Evolutionary conservation across 2,113 vertebrate species (phyloP).

Genomic region (Chrysemys picta): DNA sequence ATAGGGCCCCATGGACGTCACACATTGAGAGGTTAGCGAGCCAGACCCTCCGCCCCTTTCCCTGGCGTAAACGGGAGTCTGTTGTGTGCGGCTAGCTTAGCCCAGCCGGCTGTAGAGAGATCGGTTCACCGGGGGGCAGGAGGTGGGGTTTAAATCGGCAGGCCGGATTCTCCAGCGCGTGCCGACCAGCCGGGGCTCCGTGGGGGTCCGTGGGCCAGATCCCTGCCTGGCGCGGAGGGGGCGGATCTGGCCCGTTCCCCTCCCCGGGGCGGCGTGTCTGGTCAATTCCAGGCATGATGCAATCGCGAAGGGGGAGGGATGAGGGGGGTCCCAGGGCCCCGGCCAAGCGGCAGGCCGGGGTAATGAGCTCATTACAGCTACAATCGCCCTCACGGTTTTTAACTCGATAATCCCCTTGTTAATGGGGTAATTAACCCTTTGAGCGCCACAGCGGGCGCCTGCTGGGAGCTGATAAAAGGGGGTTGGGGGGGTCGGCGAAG

Average conservation of each 20-base stretch:
- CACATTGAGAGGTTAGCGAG: too few relatives aligned
- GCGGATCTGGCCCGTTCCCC: background rate
- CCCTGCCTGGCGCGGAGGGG: too few relatives aligned
- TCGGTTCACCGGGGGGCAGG: too few relatives aligned
- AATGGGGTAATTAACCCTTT: slow-evolving; percentile 57
- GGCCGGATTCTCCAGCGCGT: background rate
- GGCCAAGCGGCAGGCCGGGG: background rate
- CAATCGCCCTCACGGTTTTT: slow-evolving; percentile 12
- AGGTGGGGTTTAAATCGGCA: background rate
- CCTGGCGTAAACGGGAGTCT: background rate
- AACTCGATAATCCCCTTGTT: slow-evolving; percentile 49
- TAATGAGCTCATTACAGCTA: slow-evolving; percentile 43
- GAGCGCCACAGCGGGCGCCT: background rate
- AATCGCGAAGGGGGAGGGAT: background rate
- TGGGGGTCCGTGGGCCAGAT: background rate
- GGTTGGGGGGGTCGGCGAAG: background rate
- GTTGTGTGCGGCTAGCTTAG: too few relatives aligned
- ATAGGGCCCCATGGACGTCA: too few relatives aligned
- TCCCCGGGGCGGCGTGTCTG: background rate
- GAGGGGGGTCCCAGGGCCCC: background rate
- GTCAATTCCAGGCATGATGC: background rate
- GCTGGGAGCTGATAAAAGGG: background rate
- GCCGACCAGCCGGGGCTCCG: too few relatives aligned
- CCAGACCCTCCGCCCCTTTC: too few relatives aligned
- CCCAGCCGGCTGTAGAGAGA: too few relatives aligned